Evolutionary conservation across 2,113 vertebrate species (phyloP).

Genomic region (Suricata suricatta): DNA sequence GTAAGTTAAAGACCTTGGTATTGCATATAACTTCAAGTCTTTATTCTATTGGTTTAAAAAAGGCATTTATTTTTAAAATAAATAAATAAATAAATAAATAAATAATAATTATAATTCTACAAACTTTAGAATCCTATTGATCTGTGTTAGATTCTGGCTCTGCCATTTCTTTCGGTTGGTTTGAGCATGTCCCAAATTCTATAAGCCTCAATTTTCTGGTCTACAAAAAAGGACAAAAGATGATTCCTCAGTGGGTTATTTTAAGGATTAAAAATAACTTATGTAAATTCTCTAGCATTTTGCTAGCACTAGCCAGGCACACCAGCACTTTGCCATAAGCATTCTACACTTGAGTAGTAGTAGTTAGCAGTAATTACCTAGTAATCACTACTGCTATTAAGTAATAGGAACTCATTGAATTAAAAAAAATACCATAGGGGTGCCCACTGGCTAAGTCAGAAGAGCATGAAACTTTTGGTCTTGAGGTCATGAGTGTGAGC

Average conservation of each 20-base stretch:
- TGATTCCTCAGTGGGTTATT: neutral
- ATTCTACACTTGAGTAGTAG: neutral
- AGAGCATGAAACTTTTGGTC: no score
- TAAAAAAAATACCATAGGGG: neutral
- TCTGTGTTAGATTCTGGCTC: neutral
- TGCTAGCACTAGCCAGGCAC: neutral
- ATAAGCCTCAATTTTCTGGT: neutral
- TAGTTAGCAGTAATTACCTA: neutral
- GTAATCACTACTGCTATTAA: neutral
- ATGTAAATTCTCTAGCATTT: neutral
- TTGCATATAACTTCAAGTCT: neutral
- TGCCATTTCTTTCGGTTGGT: neutral
- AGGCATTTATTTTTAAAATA: neutral
- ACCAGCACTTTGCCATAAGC: neutral
- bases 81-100: neutral
- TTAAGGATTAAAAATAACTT: neutral
- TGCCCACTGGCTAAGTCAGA: no score
- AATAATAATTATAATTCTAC: neutral
- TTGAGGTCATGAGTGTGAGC: no score
- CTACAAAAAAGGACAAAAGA: neutral
- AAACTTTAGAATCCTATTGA: conserved; percentile 13
- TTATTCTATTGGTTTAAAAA: neutral
- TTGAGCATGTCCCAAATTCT: neutral
- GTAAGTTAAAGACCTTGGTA: neutral
- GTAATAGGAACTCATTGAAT: neutral